Evolutionary conservation across 2,888 invertebrate species (phyloP).

Genomic region (Lasiommata megera): DNA sequence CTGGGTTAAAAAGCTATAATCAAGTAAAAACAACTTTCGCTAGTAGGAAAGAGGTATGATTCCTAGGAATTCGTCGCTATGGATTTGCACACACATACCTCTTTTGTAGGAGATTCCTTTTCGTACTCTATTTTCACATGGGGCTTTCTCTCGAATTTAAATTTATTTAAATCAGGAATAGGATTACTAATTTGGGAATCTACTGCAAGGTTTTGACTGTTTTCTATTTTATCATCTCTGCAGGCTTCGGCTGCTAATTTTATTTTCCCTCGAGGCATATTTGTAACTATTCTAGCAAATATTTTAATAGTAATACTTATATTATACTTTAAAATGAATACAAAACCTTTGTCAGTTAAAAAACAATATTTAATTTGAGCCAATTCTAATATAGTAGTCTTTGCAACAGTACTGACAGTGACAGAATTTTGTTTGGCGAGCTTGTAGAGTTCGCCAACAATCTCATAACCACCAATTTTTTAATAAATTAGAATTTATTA

Average conservation of each 20-base stretch:
- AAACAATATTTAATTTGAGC: no score
- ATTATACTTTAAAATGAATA: background rate
- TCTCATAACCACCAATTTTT: no score
- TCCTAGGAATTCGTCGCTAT: no score
- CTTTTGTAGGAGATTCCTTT: conserved; percentile 42
- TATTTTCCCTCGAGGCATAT: conserved; percentile 53
- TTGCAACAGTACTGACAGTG: no score
- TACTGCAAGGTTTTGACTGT: conserved; percentile 15
- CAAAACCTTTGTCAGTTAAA: no score
- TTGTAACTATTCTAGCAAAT: conserved; percentile 13
- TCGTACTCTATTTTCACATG: conserved; percentile 68
- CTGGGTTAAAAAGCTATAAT: no score
- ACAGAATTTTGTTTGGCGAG: no score
- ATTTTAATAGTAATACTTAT: background rate
- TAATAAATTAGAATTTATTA: no score
- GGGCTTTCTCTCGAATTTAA: conserved; percentile 62
- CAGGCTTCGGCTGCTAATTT: conserved; percentile 30
- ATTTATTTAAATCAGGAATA: conserved; percentile 45
- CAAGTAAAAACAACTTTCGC: no score
- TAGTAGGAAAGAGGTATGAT: no score
- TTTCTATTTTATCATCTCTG: background rate
- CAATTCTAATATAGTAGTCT: no score
- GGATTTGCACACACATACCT: conserved; percentile 28
- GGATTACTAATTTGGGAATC: conserved; percentile 32
- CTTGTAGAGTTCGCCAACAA: no score